Base-by-base conservation (phyloP, 2,797 vertebrate species). In the Catostomus latipinnis region DNA sequence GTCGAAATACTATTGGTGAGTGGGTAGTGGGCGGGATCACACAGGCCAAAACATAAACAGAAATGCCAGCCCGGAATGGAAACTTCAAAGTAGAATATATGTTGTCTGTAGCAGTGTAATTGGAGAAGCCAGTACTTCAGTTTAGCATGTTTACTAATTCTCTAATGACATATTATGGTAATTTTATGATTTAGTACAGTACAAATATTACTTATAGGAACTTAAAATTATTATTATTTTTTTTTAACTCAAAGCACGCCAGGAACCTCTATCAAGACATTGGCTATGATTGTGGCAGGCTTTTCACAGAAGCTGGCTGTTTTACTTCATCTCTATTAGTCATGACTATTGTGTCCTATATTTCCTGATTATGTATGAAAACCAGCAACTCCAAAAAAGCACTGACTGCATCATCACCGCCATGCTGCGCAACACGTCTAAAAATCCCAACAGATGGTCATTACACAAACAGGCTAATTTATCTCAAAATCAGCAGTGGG, bases 331-430 rank as follows among this genome's bases (percentile, higher is more conserved):
- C 91, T 87, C 84, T 86, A 88, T 91, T 86, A 91, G 83, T 90
- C 92, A 93, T 87, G 86, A 90, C 74, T 91, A 90, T 83, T 93
- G 88, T 93, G 92, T 94, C 92, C 91, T 93, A 92, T 94, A 22
- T 22, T 93, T 91, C 65, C 88, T 85, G 86, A 90, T 90, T 92
- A 94, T 91, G 93, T 94, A 93, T 93, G 77, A 94, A 90, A 93
- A 84, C 67, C 82, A 74, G 92, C 75, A 22, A 60, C 74, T 83
- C 81, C 57, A 76, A 57, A 48, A 71, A 76, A 85, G 70, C 68
- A 14, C 22, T 22, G 22, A 22, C 22, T 22, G 22, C 22, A 22
- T 13, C 43, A n/a, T 45, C 61, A 57, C 69, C 16, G 77, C 45
- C 75, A 66, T 61, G 5, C 70, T 46, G 60, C 66, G 70, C 74